Base-by-base conservation (phyloP, 2,113 vertebrate genomes). In the Siniperca knerii region DNA sequence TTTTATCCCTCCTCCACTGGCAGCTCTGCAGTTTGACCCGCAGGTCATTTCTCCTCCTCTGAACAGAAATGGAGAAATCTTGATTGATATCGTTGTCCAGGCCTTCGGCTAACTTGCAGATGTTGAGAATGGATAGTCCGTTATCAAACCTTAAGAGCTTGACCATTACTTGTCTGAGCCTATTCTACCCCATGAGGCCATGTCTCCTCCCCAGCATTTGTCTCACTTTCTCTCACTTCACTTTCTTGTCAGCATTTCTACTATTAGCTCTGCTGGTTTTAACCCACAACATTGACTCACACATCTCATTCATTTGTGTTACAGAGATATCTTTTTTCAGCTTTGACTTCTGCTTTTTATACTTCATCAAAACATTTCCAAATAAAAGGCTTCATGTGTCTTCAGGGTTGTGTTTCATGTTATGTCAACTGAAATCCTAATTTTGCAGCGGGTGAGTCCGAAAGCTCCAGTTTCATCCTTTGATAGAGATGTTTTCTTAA, bases 51-150 rank as follows among this genome's bases (percentile, higher is more conserved):
- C 42, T 66, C 75, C 65, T 83, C 70, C 67, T 77, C 74, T 35
- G 44, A 52, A n/a, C 46, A 55, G 50, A 88, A 86, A 84, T 55
- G 15, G 65, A 65, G 73, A 70, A 62, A 88, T 57, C 55, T 71
- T 82, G 77, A 91, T 79, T 84, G 57, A 84, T 89, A 69, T 83
- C 13, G 2, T 74, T 77, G 73, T 82, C 71, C 23, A 21, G 70
- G 23, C 40, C 40, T 83, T 77, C 13, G 21, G 54, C 65, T 50
- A 64, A 61, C 75, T 80, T 86, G 54, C 74, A 87, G 87, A 91
- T 85, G 44, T 52, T 84, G 75, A 83, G 29, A 74, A 90, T 74
- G 29, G 82, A 90, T 86, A 12, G 78, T 65, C 55, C 1, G 65
- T 79, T 64, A 81, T 84, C 55, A 84, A 76, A 78, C 35, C 64